Conservation (phyloP, 2,113 vertebrate species). For the Sceloporus undulatus region DNA sequence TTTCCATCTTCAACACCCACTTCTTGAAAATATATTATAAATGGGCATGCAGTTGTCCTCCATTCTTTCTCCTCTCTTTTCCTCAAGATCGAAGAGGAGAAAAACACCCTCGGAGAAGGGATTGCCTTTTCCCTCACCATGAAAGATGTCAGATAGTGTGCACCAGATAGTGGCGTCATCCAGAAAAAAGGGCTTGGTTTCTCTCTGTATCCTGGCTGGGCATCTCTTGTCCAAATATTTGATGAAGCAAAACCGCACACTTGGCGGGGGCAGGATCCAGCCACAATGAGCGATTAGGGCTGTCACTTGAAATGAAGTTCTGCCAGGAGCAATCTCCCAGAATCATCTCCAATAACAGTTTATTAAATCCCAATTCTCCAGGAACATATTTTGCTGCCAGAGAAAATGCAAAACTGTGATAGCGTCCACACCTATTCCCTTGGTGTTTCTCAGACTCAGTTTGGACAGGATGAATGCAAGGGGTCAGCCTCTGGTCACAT, state of each 20-base stretch:
- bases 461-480: background rate
- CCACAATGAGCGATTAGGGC: background rate
- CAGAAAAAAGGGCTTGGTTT: too few relatives aligned
- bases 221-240: constrained; percentile 7
- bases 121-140: too few relatives aligned
- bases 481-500: too few relatives aligned
- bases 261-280: background rate
- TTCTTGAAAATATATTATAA: too few relatives aligned
- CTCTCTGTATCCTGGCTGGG: background rate
- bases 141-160: background rate
- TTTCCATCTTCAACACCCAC: too few relatives aligned
- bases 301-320: constrained; percentile 9
- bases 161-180: too few relatives aligned
- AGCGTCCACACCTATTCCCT: too few relatives aligned
- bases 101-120: too few relatives aligned
- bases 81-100: background rate
- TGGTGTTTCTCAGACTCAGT: too few relatives aligned
- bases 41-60: background rate
- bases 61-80: background rate
- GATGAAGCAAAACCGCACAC: background rate
- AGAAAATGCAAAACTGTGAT: background rate
- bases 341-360: background rate
- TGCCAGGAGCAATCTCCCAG: background rate
- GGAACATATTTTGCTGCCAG: background rate
- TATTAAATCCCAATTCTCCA: background rate